A percentile compares a stretch with the other conserved stretches of the same genome.
Conservation (phyloP, 2,797 vertebrate species). For the Microcaecilia unicolor region DNA sequence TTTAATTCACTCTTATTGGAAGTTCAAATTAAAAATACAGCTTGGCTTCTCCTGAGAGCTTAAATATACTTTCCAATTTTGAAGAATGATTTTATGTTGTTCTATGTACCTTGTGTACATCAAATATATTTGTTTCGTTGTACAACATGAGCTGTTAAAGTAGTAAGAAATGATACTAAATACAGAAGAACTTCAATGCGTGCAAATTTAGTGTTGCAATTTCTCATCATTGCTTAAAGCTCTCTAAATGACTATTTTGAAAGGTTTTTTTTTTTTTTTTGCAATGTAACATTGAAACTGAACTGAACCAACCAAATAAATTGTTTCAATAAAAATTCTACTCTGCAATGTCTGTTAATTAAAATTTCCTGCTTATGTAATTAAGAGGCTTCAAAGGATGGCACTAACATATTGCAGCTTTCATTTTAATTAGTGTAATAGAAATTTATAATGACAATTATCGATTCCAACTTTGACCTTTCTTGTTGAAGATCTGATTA, state of each 20-base stretch:
- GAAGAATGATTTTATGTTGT: too few species aligned
- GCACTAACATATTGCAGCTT: slow-evolving; percentile 40
- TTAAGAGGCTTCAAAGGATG: slow-evolving; percentile 38
- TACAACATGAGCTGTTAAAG: too few species aligned
- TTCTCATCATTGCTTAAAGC: slow-evolving; percentile 23
- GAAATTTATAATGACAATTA: slow-evolving; percentile 50
- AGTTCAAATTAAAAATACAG: too few species aligned
- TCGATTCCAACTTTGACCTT: slow-evolving; percentile 45
- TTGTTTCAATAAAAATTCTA: slow-evolving; percentile 14
- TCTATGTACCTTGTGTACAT: too few species aligned
- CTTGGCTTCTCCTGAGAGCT: too few species aligned
- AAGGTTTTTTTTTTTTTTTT: neutral
- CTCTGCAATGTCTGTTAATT: slow-evolving; percentile 6
- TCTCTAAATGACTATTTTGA: too few species aligned
- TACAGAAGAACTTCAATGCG: slow-evolving; percentile 22
- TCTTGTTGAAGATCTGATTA: slow-evolving; percentile 43
- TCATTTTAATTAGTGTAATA: slow-evolving; percentile 46
- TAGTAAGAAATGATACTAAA: too few species aligned
- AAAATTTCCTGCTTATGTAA: slow-evolving; percentile 15
- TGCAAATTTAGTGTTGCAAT: slow-evolving; percentile 25
- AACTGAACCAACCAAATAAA: slow-evolving; percentile 18
- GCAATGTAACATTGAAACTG: neutral
- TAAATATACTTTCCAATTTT: too few species aligned
- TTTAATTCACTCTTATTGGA: too few species aligned
- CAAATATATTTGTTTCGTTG: too few species aligned